A percentile compares a stretch with the other conserved stretches of the same genome.
These are phyloP conservation scores for Pristionchus exspectatus DNA, from an alignment of 2,888 invertebrate genomes.

Conservation along the genomic window DNA sequence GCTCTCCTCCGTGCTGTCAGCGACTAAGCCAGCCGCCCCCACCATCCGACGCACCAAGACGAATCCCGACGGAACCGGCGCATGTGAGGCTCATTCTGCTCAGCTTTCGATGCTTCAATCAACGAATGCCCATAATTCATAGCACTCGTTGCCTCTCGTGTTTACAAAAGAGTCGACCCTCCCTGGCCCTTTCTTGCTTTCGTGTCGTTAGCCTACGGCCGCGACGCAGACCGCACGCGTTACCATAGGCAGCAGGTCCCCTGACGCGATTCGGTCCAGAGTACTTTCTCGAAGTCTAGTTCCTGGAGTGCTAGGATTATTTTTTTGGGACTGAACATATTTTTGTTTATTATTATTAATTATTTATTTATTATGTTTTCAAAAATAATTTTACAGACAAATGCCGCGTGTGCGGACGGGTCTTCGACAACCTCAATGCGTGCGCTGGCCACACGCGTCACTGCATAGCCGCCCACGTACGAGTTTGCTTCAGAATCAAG, in stretches of 20 bases:
- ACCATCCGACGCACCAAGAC: background rate
- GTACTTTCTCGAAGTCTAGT: too few relatives aligned
- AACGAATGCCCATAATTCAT: too few relatives aligned
- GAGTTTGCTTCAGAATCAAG: background rate
- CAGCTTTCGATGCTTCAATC: too few relatives aligned
- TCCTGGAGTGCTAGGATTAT: too few relatives aligned
- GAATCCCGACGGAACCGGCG: background rate
- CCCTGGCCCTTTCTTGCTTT: too few relatives aligned
- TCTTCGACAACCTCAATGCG: slow-evolving; percentile 44
- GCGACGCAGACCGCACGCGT: too few relatives aligned
- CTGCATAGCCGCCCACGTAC: slow-evolving; percentile 17
- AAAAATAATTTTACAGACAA: background rate
- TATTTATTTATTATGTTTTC: background rate
- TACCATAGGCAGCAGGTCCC: too few relatives aligned
- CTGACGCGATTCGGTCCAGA: too few relatives aligned
- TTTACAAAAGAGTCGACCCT: too few relatives aligned
- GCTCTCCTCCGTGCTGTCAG: slow-evolving; percentile 10
- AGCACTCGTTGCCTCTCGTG: too few relatives aligned
- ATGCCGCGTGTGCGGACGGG: slow-evolving; percentile 38
- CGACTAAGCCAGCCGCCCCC: background rate
- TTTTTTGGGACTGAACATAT: too few relatives aligned
- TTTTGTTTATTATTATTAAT: background rate
- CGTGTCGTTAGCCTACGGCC: too few relatives aligned
- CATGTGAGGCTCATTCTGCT: background rate
- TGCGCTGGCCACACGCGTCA: slow-evolving; percentile 52